Percentiles rank a stretch among this genome's conserved stretches.
phyloP scores from a whole-genome alignment of 35 echinoderm and acorn worm species.

The Stichopus chloronotus region DNA sequence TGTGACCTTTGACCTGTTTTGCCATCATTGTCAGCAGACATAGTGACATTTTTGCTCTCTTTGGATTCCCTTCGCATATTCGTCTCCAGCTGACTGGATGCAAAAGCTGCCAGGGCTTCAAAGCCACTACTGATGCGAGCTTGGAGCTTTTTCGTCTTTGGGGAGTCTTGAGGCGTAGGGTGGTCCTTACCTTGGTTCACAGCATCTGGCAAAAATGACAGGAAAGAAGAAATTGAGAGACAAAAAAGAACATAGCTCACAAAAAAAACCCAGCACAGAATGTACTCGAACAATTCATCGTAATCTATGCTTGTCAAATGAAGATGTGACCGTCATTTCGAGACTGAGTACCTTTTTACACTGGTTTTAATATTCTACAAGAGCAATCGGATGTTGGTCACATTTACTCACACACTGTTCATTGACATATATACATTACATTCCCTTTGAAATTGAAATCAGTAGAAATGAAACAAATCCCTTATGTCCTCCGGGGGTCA shows the following conservation, averaged over 20 bases:
- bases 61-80: not conserved
- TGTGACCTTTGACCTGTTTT: slow-evolving; percentile 18
- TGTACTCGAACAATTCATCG: too few relatives aligned
- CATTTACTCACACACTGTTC: too few relatives aligned
- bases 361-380: too few relatives aligned
- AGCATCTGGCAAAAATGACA: not conserved
- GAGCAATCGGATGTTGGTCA: too few relatives aligned
- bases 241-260: not conserved
- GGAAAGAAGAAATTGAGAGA: not conserved
- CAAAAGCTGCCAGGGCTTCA: slow-evolving; percentile 93
- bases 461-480: too few relatives aligned
- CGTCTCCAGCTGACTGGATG: slow-evolving; percentile 78
- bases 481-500: too few relatives aligned
- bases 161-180: slow-evolving; percentile 67
- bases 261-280: too few relatives aligned
- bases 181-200: not conserved
- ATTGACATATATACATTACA: too few relatives aligned
- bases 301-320: too few relatives aligned
- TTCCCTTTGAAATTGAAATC: too few relatives aligned
- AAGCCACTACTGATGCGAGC: slow-evolving; percentile 94
- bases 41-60: not conserved
- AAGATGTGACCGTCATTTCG: too few relatives aligned
- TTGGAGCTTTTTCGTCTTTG: slow-evolving; percentile 86
- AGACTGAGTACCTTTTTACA: too few relatives aligned
- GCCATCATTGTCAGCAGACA: not conserved